Evolutionary conservation across 2,888 invertebrate species (phyloP), one percentile per base, ranked within the genome.

Genomic region (Bibio marci): DNA sequence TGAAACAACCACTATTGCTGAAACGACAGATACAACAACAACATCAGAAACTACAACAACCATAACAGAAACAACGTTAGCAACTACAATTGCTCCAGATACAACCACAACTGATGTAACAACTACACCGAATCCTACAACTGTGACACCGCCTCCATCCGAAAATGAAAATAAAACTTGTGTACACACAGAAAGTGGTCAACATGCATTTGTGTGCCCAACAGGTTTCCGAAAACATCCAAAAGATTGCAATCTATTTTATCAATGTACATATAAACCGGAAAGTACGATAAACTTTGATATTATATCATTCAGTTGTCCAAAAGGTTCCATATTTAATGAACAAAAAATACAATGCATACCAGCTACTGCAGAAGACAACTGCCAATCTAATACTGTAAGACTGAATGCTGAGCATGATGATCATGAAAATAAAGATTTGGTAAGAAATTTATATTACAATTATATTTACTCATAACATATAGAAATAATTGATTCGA

Each of bases 141-240:
- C 39, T 6, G 12, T 15, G 2, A 10, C 10, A 14, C 26, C 43
- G 19, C 12, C n/a, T n/a, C n/a, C n/a, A n/a, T n/a, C n/a, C n/a
- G n/a, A 15, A 28, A 13, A 10, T 19, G 41, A 34, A 34, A 39
- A 35, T 13, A 28, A 33, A 17, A 53, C 55, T 3, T 59, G 60
- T 19, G 59, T 59, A 2, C 22, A 49, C 19, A 52, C 49, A 6
- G 50, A 46, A 4, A 71, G 73, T 15, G 76, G 80, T 44, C 83
- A 86, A 60, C 65, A 76, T 45, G 60, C 76, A 12, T 69, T 76
- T 41, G 71, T 82, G 2, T 87, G 86, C 53, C 86, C 86, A 8
- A 80, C 83, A 6, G 83, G 85, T 28, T 86, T 87, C 59, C 71
- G 70, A 52, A 67, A 82, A 45, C 85, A 87, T 66, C 83, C 86